These are phyloP conservation scores for Natator depressus DNA, from an alignment of 2,113 vertebrate genomes.

Conservation along the genomic window DNA sequence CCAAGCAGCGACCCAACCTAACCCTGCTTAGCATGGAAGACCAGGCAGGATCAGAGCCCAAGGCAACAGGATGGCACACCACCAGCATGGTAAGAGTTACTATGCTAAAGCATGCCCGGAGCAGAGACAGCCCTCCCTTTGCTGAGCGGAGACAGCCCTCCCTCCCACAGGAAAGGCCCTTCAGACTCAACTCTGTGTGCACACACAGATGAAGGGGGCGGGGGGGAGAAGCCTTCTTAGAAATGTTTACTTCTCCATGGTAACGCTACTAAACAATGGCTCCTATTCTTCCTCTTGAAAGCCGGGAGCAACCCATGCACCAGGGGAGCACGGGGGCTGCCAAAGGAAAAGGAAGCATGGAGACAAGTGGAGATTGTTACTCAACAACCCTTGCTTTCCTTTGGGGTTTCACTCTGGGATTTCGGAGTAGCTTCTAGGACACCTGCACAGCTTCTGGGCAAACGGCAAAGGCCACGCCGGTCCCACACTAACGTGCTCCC, in stretches of 20 bases:
- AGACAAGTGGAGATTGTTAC: background rate
- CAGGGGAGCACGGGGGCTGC: background rate
- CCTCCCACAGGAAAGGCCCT: background rate
- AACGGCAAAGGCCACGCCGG: background rate
- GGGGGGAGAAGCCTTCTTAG: background rate
- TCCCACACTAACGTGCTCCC: background rate
- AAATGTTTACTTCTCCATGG: constrained; percentile 48
- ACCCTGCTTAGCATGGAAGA: background rate
- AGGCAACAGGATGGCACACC: background rate
- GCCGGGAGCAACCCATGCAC: background rate
- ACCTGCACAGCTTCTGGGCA: background rate
- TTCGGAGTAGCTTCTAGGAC: background rate
- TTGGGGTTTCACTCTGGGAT: background rate
- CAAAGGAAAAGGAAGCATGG: background rate
- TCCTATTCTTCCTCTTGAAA: constrained; percentile 10
- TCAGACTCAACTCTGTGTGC: background rate
- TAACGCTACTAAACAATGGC: background rate
- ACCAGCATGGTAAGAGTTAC: background rate
- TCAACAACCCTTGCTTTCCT: background rate
- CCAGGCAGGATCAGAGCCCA: background rate
- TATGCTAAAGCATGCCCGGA: accelerated
- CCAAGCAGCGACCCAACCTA: background rate
- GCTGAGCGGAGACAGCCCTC: background rate
- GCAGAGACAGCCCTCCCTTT: background rate
- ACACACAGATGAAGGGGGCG: background rate